These are phyloP conservation scores for Listronotus bonariensis DNA, from an alignment of 1,140 invertebrate genomes.

Conservation along the genomic window DNA sequence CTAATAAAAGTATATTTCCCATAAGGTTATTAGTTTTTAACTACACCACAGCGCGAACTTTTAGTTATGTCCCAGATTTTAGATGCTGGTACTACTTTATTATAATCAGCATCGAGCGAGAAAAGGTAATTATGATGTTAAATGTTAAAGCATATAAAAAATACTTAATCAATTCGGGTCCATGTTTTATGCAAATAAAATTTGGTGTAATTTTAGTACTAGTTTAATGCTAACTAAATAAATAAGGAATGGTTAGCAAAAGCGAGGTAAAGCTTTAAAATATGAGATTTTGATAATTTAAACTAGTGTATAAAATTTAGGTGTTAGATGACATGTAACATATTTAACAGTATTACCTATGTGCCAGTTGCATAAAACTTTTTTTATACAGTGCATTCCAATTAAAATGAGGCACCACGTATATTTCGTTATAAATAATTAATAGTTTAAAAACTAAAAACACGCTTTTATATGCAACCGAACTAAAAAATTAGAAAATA, in stretches of 20 bases:
- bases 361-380: neutral
- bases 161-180: slow-evolving; percentile 42
- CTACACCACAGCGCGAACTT: too few relatives aligned
- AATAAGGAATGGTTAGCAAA: slow-evolving; percentile 10
- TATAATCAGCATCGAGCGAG: neutral
- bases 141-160: slow-evolving; percentile 7
- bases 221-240: slow-evolving; percentile 3
- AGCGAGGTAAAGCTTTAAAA: slow-evolving; percentile 34
- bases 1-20: too few relatives aligned
- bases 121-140: slow-evolving; percentile 11
- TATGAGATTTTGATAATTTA: slow-evolving; percentile 19
- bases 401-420: too few relatives aligned
- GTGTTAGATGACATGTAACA: slow-evolving; percentile 6
- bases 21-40: too few relatives aligned
- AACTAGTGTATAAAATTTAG: slow-evolving; percentile 2
- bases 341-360: neutral
- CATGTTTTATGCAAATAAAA: slow-evolving; percentile 36
- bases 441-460: too few relatives aligned
- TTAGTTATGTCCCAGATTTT: neutral
- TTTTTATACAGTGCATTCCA: too few relatives aligned
- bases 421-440: too few relatives aligned
- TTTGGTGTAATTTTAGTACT: neutral
- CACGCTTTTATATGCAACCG: too few relatives aligned
- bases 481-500: too few relatives aligned
- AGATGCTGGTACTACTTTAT: neutral